Evolutionary conservation across 2,888 invertebrate genomes (phyloP), one percentile per base, ranked within the genome.

Genomic region (Dasysyrphus albostriatus): DNA sequence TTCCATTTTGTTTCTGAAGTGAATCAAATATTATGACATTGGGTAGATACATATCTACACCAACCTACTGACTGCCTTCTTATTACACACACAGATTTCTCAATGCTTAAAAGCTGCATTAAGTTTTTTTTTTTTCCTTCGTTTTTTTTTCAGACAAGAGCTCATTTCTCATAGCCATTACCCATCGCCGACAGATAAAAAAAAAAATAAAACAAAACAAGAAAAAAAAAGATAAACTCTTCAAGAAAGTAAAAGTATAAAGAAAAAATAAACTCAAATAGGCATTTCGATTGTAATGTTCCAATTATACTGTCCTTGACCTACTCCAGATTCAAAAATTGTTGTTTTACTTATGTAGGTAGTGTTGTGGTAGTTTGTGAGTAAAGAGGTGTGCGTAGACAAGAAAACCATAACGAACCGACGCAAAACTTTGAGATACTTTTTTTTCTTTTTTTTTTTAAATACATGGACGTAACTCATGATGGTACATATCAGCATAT

Each of bases 291-390:
- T 37, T 87, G 70, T 65, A 61, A 74, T 75, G 87, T 79, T 83
- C 83, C 70, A 87, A 70, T 67, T 82, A 83, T 79, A 90, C 91
- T 92, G 92, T 92, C 92, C 92, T 92, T 92, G 92, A 92, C 92
- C 92, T 92, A 92, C 92, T 92, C 92, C 92, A 92, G 70, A 78
- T 79, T 83, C 58, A 87, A 78, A 87, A 83, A 87, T 82, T 78
- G 85, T 85, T 85, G 82, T 54, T 74, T 61, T 65, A 77, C 14
- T 61, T 61, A 34, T 58, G 65, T 67, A 14, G 47, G 65, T 67
- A 14, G 47, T 44, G 49, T 44, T 59, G 51, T 42, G 37, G 42
- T 44, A 47, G 61, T 39, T 39, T 61, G 1, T 39, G 51, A 39
- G 24, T 7, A 54, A 9, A 54, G 24, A 39, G 54, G 34, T 69